phyloP scores from a whole-genome alignment of 2,797 vertebrate species.

The Chloroceryle amazona region DNA sequence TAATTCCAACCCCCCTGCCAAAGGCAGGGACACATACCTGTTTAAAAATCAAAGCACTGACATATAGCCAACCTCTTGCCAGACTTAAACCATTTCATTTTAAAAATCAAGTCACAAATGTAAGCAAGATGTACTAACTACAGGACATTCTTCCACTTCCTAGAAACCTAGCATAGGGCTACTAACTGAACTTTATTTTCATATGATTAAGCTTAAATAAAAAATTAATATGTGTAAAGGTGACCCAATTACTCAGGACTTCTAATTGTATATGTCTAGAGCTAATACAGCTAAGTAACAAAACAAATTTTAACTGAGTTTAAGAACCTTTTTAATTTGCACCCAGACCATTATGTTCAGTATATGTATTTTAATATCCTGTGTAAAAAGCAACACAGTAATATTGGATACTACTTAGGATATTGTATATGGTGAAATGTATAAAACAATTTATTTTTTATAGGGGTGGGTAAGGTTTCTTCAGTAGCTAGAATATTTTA shows the following conservation, averaged over 20 bases:
- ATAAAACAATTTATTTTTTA: background rate
- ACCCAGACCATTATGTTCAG: background rate
- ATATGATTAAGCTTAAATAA: slow-evolving; percentile 12
- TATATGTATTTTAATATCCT: background rate
- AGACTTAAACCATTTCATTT: background rate
- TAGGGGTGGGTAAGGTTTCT: background rate
- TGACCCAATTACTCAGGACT: background rate
- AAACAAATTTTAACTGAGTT: background rate
- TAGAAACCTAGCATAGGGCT: background rate
- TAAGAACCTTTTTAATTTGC: background rate
- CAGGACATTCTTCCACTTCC: background rate
- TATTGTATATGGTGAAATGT: background rate
- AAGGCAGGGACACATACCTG: background rate
- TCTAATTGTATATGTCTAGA: background rate
- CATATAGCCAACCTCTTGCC: background rate
- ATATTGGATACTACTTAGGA: background rate
- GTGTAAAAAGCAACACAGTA: background rate
- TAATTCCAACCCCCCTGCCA: too few relatives aligned
- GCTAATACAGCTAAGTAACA: background rate
- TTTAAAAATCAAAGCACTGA: background rate
- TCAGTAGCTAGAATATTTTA: background rate
- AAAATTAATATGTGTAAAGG: slow-evolving; percentile 4
- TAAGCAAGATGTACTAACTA: background rate
- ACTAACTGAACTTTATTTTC: background rate
- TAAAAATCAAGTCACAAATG: background rate